Evolutionary conservation across 2,888 invertebrate genomes (phyloP).

Genomic region (Laspeyria flexula): DNA sequence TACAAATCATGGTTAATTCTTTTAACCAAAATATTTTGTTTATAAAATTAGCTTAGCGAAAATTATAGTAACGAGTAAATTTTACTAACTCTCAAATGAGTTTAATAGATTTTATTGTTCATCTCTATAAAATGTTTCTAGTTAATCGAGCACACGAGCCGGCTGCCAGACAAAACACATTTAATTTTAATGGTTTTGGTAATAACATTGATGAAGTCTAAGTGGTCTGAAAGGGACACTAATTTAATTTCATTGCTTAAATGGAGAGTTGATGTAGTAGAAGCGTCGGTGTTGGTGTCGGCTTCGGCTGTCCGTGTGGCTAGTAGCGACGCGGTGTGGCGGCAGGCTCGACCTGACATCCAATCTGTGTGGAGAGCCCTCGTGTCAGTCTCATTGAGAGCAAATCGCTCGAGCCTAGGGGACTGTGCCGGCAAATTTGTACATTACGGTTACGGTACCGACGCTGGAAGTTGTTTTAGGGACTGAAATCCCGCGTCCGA

Average conservation of each 20-base stretch:
- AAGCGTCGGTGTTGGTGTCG: slow-evolving; percentile 38
- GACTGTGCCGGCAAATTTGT: slow-evolving; percentile 46
- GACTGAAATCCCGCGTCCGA: slow-evolving; percentile 27
- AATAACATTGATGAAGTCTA: slow-evolving; percentile 34
- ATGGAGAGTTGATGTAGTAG: slow-evolving; percentile 56
- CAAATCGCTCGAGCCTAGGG: slow-evolving; percentile 62
- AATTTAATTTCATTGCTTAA: slow-evolving; percentile 70
- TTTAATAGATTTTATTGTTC: too few species aligned
- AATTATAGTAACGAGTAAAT: too few species aligned
- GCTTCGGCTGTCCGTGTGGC: slow-evolving; percentile 26
- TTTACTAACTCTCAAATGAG: too few species aligned
- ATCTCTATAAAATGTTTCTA: too few species aligned
- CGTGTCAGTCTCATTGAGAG: slow-evolving; percentile 71
- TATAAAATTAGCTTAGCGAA: too few species aligned
- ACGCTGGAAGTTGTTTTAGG: slow-evolving; percentile 37
- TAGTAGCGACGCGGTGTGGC: slow-evolving; percentile 39
- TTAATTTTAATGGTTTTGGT: slow-evolving; percentile 36
- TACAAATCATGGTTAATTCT: too few species aligned
- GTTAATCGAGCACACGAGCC: slow-evolving; percentile 1
- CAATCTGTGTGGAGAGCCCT: slow-evolving; percentile 75
- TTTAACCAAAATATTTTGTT: too few species aligned
- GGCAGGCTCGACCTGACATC: slow-evolving; percentile 63
- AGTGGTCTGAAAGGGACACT: slow-evolving; percentile 58
- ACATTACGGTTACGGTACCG: slow-evolving; percentile 32
- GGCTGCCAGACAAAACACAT: slow-evolving; percentile 17